Evolutionary conservation across 2,888 invertebrate genomes (phyloP).

Genomic region (Lasioglossum villosulum): DNA sequence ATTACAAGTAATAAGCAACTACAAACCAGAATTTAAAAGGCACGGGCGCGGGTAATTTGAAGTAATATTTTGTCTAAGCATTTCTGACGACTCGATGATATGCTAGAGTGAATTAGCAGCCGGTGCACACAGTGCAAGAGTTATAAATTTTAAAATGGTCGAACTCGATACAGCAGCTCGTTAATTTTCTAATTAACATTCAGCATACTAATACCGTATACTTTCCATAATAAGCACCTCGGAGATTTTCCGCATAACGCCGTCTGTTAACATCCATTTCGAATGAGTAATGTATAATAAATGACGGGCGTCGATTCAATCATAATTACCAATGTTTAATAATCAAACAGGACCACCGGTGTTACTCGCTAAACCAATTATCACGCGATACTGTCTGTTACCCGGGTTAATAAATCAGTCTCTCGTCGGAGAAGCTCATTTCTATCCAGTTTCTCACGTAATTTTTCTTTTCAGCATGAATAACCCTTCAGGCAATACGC

Average conservation of each 20-base stretch:
- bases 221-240: background rate
- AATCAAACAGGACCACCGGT: background rate
- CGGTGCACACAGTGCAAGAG: background rate
- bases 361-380: background rate
- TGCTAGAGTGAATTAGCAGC: background rate
- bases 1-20: too few species aligned
- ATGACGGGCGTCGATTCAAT: background rate
- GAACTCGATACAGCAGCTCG: background rate
- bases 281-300: background rate
- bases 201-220: background rate
- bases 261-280: background rate
- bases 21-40: too few species aligned
- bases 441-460: background rate
- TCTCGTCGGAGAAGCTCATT: background rate
- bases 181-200: background rate
- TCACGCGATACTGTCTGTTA: background rate
- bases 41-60: background rate
- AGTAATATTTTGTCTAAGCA: background rate
- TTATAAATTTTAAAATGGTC: background rate
- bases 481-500: background rate
- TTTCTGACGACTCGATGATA: background rate
- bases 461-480: conserved; percentile 17
- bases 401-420: background rate
- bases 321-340: background rate
- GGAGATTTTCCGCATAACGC: background rate